Evolutionary conservation across 1,140 invertebrate species (phyloP), one percentile per base, ranked within the genome.

Genomic region (Drosophila asahinai): DNA sequence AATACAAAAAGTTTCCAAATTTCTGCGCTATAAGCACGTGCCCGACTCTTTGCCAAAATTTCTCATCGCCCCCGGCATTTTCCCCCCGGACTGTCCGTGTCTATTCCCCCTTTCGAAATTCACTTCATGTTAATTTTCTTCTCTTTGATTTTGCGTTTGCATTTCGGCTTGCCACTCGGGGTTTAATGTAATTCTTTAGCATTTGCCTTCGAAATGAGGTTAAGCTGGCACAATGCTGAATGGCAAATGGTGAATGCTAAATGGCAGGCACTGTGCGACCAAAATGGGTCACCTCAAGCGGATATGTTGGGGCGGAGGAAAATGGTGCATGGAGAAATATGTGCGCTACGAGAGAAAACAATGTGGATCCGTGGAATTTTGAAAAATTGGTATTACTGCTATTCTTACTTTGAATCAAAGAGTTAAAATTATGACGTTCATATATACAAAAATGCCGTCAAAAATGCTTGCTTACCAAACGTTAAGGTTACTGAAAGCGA

Each of bases 121-220:
- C 84, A 75, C 81, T 78, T 90, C 86, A 89, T 90, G 84, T 90
- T 89, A 84, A 89, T 87, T 87, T 89, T 80, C 80, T 81, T 87
- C 80, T 75, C 86, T 89, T 90, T 90, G 81, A 89, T 89, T 87
- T 90, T 81, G 65, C 83, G 70, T 80, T 80, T 86, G 64, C 67
- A 84, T 76, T 83, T 78, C 67, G 83, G 73, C 83, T 65, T 86
- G 71, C 68, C 68, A 61, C 71, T 74, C 55, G 67, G 71, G 67
- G 54, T 74, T 84, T 72, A 81, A 81, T 84, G 82, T 81, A 84
- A 86, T 86, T 86, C 75, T 86, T 86, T 61, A 60, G 65, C 74
- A 74, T 73, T 74, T 74, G 71, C 71, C 68, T 74, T 73, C 48
- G 68, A 83, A 89, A 74, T 83, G 74, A 73, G 84, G 84, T 75